Percentiles rank a stretch among this genome's conserved stretches.
These are phyloP conservation scores for Drosophila formosana DNA, from an alignment of 2,888 invertebrate species.

Conservation along the genomic window DNA sequence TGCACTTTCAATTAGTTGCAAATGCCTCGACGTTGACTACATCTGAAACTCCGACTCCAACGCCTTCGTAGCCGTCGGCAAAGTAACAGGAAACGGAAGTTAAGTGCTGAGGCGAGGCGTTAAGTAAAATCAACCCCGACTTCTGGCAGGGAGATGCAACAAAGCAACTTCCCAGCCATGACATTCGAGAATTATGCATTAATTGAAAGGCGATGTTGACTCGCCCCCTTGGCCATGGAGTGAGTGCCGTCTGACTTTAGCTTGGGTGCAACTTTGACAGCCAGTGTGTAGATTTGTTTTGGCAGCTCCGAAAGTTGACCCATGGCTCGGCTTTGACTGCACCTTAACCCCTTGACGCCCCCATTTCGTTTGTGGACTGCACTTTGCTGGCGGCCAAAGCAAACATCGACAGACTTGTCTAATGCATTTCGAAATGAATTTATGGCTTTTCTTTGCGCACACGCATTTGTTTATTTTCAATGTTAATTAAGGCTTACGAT, in stretches of 20 bases:
- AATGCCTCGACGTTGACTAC: slow-evolving; percentile 61
- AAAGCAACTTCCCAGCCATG: slow-evolving; percentile 68
- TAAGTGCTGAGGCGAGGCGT: slow-evolving; percentile 82
- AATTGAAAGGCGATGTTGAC: slow-evolving; percentile 73
- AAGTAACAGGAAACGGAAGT: slow-evolving; percentile 82
- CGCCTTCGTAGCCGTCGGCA: slow-evolving; percentile 39
- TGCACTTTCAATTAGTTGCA: slow-evolving; percentile 84
- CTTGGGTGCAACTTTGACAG: slow-evolving; percentile 57
- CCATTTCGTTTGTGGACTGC: slow-evolving; percentile 28
- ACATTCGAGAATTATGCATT: slow-evolving; percentile 78
- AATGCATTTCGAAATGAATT: slow-evolving; percentile 83
- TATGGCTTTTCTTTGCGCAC: slow-evolving; percentile 75
- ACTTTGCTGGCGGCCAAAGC: slow-evolving; percentile 58
- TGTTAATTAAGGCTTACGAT: slow-evolving; percentile 81
- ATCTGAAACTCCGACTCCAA: slow-evolving; percentile 17
- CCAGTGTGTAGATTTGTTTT: slow-evolving; percentile 46
- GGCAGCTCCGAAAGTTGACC: slow-evolving; percentile 66
- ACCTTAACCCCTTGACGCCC: slow-evolving; percentile 16
- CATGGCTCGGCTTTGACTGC: slow-evolving; percentile 30
- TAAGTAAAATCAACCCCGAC: slow-evolving; percentile 76
- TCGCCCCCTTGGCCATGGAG: slow-evolving; percentile 2
- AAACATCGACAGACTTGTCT: slow-evolving; percentile 47
- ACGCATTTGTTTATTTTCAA: slow-evolving; percentile 77
- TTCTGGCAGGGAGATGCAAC: slow-evolving; percentile 36
- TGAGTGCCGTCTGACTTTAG: slow-evolving; percentile 21